Percentiles rank a stretch among this genome's conserved stretches.
Conservation (phyloP, 2,888 invertebrate species). For the Aleiodes alternator region DNA sequence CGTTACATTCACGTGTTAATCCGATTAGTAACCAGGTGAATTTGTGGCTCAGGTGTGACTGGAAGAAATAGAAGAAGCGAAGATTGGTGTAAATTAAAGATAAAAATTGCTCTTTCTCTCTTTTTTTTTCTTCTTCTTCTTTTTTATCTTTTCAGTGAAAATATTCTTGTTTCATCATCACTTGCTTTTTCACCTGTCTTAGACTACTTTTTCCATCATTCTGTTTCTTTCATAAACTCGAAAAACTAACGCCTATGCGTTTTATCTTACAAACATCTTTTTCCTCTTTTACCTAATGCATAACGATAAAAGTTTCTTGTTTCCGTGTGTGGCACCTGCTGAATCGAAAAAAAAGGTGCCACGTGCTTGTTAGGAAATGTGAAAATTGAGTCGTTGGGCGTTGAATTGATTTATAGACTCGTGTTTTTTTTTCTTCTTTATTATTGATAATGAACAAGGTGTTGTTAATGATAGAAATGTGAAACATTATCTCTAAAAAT, state of each 20-base stretch:
- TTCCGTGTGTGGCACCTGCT: conserved; percentile 10
- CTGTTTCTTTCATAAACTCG: conserved; percentile 7
- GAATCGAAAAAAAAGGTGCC: conserved; percentile 11
- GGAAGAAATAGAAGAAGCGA: background rate
- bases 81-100: conserved; percentile 4
- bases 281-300: conserved; percentile 8
- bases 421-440: background rate
- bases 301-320: conserved; percentile 11
- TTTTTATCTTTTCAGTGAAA: background rate
- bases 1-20: conserved; percentile 26
- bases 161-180: conserved; percentile 27
- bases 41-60: background rate
- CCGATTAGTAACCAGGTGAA: conserved; percentile 15
- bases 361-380: background rate
- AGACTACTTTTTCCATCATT: conserved; percentile 25
- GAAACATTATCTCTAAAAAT: no score
- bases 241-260: conserved; percentile 13
- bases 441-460: background rate
- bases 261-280: conserved; percentile 43
- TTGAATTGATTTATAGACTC: conserved; percentile 34
- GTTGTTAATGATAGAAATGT: no score
- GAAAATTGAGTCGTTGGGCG: conserved; percentile 33
- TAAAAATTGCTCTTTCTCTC: no score
- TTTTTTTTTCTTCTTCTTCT: background rate
- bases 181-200: conserved; percentile 8